Percentiles rank a stretch among this genome's conserved stretches.
Conservation (phyloP, 92 coral and sea anemone genomes). For the Palythoa grandiflora region DNA sequence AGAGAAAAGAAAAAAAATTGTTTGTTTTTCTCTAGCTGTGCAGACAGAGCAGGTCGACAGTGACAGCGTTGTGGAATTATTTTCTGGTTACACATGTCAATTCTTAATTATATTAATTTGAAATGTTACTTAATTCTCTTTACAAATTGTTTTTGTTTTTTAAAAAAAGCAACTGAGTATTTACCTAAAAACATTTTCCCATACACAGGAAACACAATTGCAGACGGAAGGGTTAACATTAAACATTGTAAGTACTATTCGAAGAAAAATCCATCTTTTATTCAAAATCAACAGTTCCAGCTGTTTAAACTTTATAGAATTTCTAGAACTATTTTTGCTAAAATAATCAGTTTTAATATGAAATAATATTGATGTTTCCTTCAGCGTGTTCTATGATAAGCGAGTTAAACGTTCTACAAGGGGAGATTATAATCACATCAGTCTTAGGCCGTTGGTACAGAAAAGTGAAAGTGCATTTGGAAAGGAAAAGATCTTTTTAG, state of each 20-base stretch:
- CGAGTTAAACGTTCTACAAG: too few species aligned
- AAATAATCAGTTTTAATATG: too few species aligned
- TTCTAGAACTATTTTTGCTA: background rate
- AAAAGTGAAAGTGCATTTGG: too few species aligned
- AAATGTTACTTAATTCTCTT: background rate
- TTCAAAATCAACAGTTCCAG: background rate
- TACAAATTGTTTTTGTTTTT: background rate
- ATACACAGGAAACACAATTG: constrained; percentile 6
- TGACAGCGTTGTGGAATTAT: background rate
- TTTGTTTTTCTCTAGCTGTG: background rate
- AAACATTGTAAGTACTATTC: constrained; percentile 15
- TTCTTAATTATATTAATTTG: background rate
- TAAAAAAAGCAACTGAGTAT: background rate
- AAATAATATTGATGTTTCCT: too few species aligned
- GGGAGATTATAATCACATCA: too few species aligned
- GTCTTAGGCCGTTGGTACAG: too few species aligned
- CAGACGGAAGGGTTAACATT: background rate
- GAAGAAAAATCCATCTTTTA: background rate
- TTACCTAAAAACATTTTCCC: background rate
- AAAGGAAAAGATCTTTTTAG: too few species aligned
- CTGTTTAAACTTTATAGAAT: background rate
- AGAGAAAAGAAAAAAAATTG: background rate
- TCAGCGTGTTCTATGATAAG: too few species aligned
- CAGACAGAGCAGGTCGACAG: background rate
- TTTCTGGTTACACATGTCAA: background rate